Evolutionary conservation across 2,888 invertebrate genomes (phyloP), one percentile per base, ranked within the genome.

Genomic region (Junonia oenone): DNA sequence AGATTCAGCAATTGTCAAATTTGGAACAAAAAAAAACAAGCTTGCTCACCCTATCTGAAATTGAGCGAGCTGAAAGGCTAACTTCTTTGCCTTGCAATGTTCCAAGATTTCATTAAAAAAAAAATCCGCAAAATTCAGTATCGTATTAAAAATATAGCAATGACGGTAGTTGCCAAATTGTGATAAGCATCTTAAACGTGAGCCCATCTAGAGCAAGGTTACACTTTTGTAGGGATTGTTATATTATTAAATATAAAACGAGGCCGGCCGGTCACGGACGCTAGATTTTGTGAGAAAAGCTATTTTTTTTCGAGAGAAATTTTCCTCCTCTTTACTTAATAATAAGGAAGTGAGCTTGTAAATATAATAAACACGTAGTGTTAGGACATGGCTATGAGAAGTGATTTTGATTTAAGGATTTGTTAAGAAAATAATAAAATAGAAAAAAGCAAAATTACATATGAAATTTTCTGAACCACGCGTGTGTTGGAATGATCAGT

Each of bases 191-290:
- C 43, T 43, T 11, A 53, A 40, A 40, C 35, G 15, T 15, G 38
- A 37, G 19, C 2, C 31, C 37, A 38, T 48, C 19, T 48, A 40
- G 47, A 40, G 40, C 53, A 46, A 54, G 53, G 53, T 48, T 29
- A 46, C 29, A 38, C 53, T 48, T 40, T 54, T 53, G 38, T 40
- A 9, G 37, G 46, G 33, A 53, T 47, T 54, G 47, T 54, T 47
- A 38, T 53, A 13, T 53, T 54, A 54, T 54, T 54, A 33, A 54
- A 54, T 54, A 38, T 31, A 31, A 46, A 54, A 43, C 8, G 14
- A 43, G 43, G 40, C 15, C 40, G 31, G 6, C 13, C 40, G 47
- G 53, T 33, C 47, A 54, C 31, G 40, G 47, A 29, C 47, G 22
- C 6, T 8, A 11, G 40, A n/a, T 40, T 47, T 33, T 54, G 40